phyloP scores from a whole-genome alignment of 2,113 vertebrate species.

The Cyphomyrus discorhynchus region DNA sequence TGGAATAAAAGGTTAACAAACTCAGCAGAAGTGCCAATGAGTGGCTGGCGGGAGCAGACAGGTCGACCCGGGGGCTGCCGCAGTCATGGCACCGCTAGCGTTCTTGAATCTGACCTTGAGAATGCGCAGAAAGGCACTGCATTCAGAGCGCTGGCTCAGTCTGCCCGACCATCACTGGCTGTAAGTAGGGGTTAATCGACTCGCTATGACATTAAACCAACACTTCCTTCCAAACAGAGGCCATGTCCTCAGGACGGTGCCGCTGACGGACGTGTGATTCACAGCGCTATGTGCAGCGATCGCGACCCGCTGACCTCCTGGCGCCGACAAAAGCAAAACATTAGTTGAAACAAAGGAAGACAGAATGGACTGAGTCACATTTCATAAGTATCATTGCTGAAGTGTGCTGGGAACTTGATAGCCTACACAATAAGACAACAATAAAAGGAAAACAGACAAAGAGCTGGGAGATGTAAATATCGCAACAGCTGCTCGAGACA shows the following conservation, averaged over 20 bases:
- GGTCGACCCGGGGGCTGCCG: background rate
- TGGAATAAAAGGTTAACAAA: conserved; percentile 2
- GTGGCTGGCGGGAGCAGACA: background rate
- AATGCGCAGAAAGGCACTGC: background rate
- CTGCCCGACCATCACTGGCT: background rate
- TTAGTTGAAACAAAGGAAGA: background rate
- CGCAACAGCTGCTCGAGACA: background rate
- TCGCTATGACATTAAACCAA: background rate
- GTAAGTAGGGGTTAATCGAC: background rate
- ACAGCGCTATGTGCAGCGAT: background rate
- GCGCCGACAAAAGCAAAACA: background rate
- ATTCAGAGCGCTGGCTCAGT: background rate
- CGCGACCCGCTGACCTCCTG: background rate
- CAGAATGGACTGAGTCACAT: background rate
- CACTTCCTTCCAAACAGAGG: background rate
- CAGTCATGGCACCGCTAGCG: conserved; percentile 5
- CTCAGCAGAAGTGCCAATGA: background rate
- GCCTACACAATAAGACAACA: background rate
- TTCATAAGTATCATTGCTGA: background rate
- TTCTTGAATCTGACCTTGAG: background rate
- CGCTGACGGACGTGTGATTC: background rate
- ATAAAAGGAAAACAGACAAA: background rate
- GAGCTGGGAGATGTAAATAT: background rate
- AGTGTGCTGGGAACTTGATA: background rate
- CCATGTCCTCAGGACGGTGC: background rate